Percentiles rank a stretch among this genome's conserved stretches.
phyloP scores from a whole-genome alignment of 2,888 invertebrate species.

The Apamea epomidion region DNA sequence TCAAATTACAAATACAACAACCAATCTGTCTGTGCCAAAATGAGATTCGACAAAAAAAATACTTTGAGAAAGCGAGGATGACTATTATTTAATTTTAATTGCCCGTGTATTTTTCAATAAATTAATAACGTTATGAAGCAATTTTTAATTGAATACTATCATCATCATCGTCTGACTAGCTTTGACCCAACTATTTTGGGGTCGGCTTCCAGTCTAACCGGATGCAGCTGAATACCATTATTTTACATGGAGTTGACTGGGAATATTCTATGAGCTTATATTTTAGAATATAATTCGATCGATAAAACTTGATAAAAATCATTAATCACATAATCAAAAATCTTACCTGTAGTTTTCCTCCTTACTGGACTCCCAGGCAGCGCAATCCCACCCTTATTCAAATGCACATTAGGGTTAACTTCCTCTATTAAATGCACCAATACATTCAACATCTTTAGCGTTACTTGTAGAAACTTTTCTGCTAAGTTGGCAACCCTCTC shows the following conservation, averaged over 20 bases:
- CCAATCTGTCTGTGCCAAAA: not conserved
- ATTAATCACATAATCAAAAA: not conserved
- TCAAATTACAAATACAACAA: not conserved
- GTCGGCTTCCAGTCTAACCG: too few relatives aligned
- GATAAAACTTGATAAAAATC: not conserved
- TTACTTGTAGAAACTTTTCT: slow-evolving; percentile 92
- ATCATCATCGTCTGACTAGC: too few relatives aligned
- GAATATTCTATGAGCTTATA: too few relatives aligned
- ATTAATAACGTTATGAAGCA: too few relatives aligned
- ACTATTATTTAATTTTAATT: too few relatives aligned
- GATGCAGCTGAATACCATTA: too few relatives aligned
- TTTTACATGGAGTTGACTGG: too few relatives aligned
- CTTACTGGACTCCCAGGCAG: slow-evolving; percentile 90
- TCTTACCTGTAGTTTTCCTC: slow-evolving; percentile 84
- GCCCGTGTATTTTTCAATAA: too few relatives aligned
- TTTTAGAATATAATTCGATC: not conserved
- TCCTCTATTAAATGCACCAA: slow-evolving; percentile 95
- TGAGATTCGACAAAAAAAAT: not conserved
- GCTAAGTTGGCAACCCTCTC: slow-evolving; percentile 87
- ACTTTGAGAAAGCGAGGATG: too few relatives aligned
- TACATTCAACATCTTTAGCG: slow-evolving; percentile 93
- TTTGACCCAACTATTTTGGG: too few relatives aligned
- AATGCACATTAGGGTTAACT: slow-evolving; percentile 88
- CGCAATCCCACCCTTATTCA: slow-evolving; percentile 87
- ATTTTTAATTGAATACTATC: too few relatives aligned